Conservation (phyloP, 1,140 invertebrate species). For the Monomorium pharaonis region DNA sequence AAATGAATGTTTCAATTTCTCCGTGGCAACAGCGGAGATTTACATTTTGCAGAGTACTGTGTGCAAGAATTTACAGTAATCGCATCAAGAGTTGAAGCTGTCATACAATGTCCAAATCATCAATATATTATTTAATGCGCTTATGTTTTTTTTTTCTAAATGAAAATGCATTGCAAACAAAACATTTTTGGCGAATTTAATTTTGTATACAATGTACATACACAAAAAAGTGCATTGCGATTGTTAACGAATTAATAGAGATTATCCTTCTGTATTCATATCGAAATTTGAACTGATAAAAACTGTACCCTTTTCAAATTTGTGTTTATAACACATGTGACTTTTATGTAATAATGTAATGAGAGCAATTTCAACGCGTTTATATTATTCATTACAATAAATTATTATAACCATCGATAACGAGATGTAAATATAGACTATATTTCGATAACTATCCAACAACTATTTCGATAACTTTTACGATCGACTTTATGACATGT, state of each 20-base stretch:
- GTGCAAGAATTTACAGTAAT: slow-evolving; percentile 20
- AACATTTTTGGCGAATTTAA: background rate
- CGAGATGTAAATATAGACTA: background rate
- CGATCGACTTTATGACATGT: slow-evolving; percentile 9
- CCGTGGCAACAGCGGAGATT: background rate
- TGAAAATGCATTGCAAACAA: background rate
- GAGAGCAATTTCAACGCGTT: background rate
- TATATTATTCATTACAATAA: slow-evolving; percentile 1
- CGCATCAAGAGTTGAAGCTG: background rate
- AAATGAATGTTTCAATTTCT: slow-evolving; percentile 43
- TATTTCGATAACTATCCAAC: background rate
- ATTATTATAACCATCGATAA: background rate
- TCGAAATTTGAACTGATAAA: background rate
- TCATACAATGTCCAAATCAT: background rate
- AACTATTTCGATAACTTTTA: slow-evolving; percentile 18
- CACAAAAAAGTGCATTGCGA: background rate
- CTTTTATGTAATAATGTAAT: background rate
- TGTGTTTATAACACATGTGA: background rate
- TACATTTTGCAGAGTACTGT: slow-evolving; percentile 14
- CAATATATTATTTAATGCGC: background rate
- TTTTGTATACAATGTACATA: background rate
- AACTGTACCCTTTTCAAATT: background rate
- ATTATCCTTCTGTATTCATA: background rate
- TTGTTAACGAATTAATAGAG: background rate
- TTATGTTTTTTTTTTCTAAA: background rate